Base-by-base conservation (phyloP, 2,888 invertebrate genomes). In the Trissolcus japonicus region DNA sequence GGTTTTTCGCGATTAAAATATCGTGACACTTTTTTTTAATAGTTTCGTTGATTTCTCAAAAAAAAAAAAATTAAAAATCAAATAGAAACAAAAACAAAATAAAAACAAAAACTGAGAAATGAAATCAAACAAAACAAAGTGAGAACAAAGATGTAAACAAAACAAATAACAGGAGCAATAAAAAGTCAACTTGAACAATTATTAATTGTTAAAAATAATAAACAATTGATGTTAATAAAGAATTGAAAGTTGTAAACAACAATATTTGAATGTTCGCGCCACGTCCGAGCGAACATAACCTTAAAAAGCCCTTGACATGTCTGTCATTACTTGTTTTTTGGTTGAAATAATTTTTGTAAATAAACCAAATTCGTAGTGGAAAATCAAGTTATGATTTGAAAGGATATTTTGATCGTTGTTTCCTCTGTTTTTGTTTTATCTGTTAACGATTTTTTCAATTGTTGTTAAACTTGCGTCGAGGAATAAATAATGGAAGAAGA, bases 401-500 rank as follows among this genome's bases (percentile, higher is more conserved):
- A 46, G 16, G n/a, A 14, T 46, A 11, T 46, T 46, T 16, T 46
- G 6, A 7, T 1, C 0, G 4, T 46, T 14, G 46, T 1, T 4
- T n/a, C 4, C 1, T 46, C 16, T 46, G 16, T 29, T 29, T n/a
- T 25, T 25, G 17, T 17, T 56, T 17, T 40, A 14, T 40, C 40
- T 16, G 14, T 46, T 16, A 14, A n/a, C 11, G 6, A 46, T 14
- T 46, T 46, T 16, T 17, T 21, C 2, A 9, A 19, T 21, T 19
- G n/a, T 46, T 46, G 14, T 46, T 46, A n/a, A 46, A 46, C 6
- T 46, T 14, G 16, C 4, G 11, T 14, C 9, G 16, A 46, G 16
- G 14, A 46, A 7, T 61, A 54, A 72, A 69, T 50, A 71, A 84
- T 85, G 84, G 83, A 82, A 46, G 83, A 83, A 35, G 87, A 85